A percentile compares a stretch with the other conserved stretches of the same genome.
These are phyloP conservation scores for Corvus cornix DNA, from an alignment of 2,113 vertebrate genomes.

Conservation along the genomic window DNA sequence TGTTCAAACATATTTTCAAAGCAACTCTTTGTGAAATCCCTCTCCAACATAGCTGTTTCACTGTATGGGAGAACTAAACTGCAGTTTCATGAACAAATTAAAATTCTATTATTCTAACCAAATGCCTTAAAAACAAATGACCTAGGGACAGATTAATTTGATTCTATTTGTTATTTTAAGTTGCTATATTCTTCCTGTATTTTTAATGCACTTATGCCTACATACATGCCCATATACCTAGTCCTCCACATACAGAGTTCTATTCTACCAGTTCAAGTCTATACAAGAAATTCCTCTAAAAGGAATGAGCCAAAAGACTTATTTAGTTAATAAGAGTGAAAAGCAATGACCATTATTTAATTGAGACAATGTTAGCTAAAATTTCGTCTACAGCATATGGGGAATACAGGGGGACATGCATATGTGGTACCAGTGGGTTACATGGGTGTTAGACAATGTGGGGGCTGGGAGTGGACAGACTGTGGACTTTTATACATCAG, in stretches of 20 bases:
- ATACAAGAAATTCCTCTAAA: not conserved
- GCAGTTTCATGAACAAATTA: not conserved
- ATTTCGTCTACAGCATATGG: not conserved
- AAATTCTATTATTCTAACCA: not conserved
- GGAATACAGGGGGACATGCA: not conserved
- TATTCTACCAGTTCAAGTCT: not conserved
- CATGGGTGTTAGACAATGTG: not conserved
- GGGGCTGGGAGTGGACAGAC: rapidly evolving
- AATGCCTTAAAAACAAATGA: not conserved
- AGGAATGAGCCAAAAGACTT: not conserved
- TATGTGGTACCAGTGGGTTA: not conserved
- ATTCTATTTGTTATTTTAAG: not conserved
- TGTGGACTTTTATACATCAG: not conserved
- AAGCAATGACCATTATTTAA: not conserved
- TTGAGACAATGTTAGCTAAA: not conserved
- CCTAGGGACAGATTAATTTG: not conserved
- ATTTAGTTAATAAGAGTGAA: not conserved
- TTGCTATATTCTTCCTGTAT: not conserved
- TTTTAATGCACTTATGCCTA: not conserved
- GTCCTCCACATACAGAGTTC: not conserved
- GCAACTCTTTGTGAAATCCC: not conserved
- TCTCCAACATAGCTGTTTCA: not conserved
- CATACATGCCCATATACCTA: not conserved
- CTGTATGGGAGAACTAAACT: not conserved
- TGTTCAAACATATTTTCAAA: not conserved